Percentiles rank a stretch among this genome's conserved stretches.
phyloP scores from a whole-genome alignment of 2,113 vertebrate genomes.

The Oenanthe melanoleuca region DNA sequence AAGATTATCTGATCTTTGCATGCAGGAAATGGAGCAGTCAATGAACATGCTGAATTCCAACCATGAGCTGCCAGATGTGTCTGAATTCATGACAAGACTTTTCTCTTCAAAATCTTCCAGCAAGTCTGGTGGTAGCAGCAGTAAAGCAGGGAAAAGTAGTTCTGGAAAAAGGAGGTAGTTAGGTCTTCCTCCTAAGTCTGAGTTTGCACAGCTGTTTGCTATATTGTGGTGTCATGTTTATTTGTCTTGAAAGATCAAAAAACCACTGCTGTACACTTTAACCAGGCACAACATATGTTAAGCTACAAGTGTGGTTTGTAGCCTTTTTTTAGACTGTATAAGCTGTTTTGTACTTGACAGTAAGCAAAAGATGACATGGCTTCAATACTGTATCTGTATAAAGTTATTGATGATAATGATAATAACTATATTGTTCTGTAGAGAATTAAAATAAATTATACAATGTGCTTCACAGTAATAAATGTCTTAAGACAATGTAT shows the following conservation, averaged over 20 bases:
- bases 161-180: slow-evolving; percentile 96
- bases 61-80: slow-evolving; percentile 96
- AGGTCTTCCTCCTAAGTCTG: neutral
- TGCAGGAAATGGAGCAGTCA: slow-evolving; percentile 98
- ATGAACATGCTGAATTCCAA: slow-evolving; percentile 99
- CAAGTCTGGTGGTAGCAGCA: slow-evolving; percentile 86
- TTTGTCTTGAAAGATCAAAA: slow-evolving; percentile 66
- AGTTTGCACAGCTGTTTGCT: slow-evolving; percentile 64
- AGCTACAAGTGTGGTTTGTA: slow-evolving; percentile 65
- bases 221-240: slow-evolving; percentile 32
- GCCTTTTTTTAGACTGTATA: slow-evolving; percentile 70
- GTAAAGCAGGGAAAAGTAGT: slow-evolving; percentile 88
- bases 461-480: slow-evolving; percentile 63
- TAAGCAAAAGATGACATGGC: slow-evolving; percentile 59
- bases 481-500: slow-evolving; percentile 63
- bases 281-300: slow-evolving; percentile 54
- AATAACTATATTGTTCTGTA: slow-evolving; percentile 75
- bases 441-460: slow-evolving; percentile 77
- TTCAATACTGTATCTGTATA: slow-evolving; percentile 71
- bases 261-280: slow-evolving; percentile 71
- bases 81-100: slow-evolving; percentile 98
- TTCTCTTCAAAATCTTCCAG: slow-evolving; percentile 96
- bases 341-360: slow-evolving; percentile 71
- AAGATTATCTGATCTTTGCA: slow-evolving; percentile 1
- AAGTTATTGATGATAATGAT: slow-evolving; percentile 71